Conservation (phyloP, 53 echinoderm and acorn worm genomes). For the Holothuria leucospilota region DNA sequence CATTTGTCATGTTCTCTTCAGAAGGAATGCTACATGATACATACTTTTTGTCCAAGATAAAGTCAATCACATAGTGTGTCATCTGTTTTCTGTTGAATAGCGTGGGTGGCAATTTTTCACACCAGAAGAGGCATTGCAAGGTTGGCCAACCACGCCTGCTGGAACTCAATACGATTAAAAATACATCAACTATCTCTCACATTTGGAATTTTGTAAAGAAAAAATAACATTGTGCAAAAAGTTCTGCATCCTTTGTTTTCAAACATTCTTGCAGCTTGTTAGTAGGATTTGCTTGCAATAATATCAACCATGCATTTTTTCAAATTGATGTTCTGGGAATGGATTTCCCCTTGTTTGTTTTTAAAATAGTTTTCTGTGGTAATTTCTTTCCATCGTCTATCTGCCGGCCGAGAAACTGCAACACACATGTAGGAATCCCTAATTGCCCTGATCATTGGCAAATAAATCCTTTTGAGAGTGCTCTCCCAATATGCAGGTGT, state of each 20-base stretch:
- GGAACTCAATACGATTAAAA: conserved; percentile 62
- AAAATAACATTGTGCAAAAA: conserved; percentile 63
- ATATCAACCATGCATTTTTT: conserved; percentile 66
- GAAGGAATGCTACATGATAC: conserved; percentile 70
- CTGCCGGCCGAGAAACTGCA: conserved; percentile 65
- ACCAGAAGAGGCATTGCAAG: conserved; percentile 67
- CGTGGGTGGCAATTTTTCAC: conserved; percentile 66
- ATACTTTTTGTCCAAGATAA: conserved; percentile 75
- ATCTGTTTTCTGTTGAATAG: conserved; percentile 47
- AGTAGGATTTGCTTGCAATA: conserved; percentile 71
- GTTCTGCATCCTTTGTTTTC: conserved; percentile 64
- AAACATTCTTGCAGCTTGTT: conserved; percentile 81
- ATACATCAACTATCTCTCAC: conserved; percentile 65
- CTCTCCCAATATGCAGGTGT: conserved; percentile 71
- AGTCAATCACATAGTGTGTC: conserved; percentile 43
- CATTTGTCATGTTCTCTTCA: conserved; percentile 59
- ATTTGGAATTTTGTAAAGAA: conserved; percentile 69
- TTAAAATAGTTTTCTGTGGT: conserved; percentile 54
- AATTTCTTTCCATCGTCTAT: conserved; percentile 67
- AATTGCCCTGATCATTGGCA: conserved; percentile 72
- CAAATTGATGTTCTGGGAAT: conserved; percentile 59
- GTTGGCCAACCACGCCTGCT: conserved; percentile 59
- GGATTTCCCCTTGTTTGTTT: conserved; percentile 50
- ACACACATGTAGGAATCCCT: conserved; percentile 72
- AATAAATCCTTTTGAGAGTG: conserved; percentile 67